Evolutionary conservation across 2,113 vertebrate genomes (phyloP).

Genomic region (Macroglossus sobrinus): DNA sequence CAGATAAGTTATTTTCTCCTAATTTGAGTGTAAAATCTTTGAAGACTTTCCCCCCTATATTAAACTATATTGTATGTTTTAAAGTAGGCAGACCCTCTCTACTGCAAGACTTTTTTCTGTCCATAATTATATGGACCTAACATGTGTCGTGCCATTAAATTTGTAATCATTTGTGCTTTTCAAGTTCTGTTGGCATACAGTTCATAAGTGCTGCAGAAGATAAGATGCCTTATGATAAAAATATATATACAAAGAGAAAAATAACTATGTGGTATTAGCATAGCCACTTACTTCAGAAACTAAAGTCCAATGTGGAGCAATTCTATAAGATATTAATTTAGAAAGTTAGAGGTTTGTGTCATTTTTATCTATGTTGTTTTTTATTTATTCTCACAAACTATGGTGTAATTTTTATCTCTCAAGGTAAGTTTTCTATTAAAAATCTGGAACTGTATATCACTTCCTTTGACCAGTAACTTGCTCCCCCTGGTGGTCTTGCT

Average conservation of each 20-base stretch:
- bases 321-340: not conserved
- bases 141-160: not conserved
- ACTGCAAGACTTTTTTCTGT: not conserved
- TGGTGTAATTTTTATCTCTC: not conserved
- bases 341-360: not conserved
- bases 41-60: not conserved
- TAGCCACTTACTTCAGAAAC: not conserved
- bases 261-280: not conserved
- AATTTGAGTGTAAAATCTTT: not conserved
- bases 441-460: not conserved
- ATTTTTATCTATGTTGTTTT: not conserved
- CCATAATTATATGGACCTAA: not conserved
- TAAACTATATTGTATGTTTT: not conserved
- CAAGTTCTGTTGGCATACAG: not conserved
- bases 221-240: not conserved
- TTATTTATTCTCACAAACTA: not conserved
- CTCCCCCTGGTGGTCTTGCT: constrained; percentile 65
- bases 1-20: not conserved
- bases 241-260: not conserved
- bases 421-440: not conserved
- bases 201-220: not conserved
- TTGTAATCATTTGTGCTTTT: not conserved
- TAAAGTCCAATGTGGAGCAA: not conserved
- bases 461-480: constrained; percentile 54
- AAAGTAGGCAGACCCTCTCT: not conserved